A percentile compares a stretch with the other conserved stretches of the same genome.
phyloP scores from a whole-genome alignment of 2,888 invertebrate genomes.

The Acrobeloides nanus region DNA sequence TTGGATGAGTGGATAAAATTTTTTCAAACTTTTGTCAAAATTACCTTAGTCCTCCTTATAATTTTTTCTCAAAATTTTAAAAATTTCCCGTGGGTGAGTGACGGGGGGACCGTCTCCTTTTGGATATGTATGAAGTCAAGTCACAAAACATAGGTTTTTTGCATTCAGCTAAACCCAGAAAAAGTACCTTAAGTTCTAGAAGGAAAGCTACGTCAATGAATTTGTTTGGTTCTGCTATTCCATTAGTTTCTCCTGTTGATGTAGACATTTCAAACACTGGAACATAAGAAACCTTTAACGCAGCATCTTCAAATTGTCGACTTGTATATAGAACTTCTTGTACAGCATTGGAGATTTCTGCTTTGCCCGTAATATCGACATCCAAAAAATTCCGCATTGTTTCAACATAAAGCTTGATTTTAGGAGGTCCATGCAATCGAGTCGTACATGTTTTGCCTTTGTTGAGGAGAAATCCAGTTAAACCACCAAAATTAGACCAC shows the following conservation, averaged over 20 bases:
- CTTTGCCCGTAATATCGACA: slow-evolving; percentile 30
- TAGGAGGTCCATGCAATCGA: slow-evolving; percentile 46
- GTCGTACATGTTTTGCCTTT: slow-evolving; percentile 27
- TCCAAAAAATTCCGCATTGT: slow-evolving; percentile 47
- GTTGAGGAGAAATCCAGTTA: slow-evolving; percentile 38
- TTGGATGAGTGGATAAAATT: no score
- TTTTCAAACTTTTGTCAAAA: no score
- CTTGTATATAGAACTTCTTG: no score
- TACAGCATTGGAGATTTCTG: not conserved
- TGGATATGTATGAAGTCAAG: no score
- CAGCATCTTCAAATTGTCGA: slow-evolving; percentile 20
- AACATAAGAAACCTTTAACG: slow-evolving; percentile 21
- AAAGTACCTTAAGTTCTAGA: slow-evolving; percentile 41
- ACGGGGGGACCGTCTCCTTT: no score
- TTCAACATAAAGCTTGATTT: slow-evolving; percentile 38
- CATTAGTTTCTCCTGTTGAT: no score
- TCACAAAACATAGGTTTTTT: not conserved
- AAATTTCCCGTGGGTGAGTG: no score
- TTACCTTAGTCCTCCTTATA: no score
- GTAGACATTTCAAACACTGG: slow-evolving; percentile 18
- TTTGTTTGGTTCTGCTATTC: no score
- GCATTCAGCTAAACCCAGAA: not conserved
- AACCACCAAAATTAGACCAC: slow-evolving; percentile 48
- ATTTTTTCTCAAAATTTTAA: no score
- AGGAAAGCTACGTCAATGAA: slow-evolving; percentile 42